Percentiles rank a stretch among this genome's conserved stretches.
Evolutionary conservation across 2,113 vertebrate genomes (phyloP).

Genomic region (Lagopus muta): DNA sequence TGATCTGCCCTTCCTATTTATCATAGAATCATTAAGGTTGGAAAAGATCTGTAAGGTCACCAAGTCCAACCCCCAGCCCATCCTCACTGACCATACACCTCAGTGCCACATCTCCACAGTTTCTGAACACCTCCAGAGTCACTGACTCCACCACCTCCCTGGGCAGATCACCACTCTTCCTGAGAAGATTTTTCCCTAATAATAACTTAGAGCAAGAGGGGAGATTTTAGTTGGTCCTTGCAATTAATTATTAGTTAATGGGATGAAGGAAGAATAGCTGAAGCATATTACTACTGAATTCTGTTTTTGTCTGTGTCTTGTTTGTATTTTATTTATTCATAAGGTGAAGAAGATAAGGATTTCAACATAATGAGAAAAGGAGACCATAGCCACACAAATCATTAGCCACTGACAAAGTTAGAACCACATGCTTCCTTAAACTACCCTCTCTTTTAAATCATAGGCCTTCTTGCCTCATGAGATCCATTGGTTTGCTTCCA

Average conservation of each 20-base stretch:
- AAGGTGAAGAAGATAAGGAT: not conserved
- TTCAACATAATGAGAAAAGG: not conserved
- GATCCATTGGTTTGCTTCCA: not conserved
- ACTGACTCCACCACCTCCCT: too few relatives aligned
- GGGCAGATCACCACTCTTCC: too few relatives aligned
- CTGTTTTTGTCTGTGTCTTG: rapidly evolving
- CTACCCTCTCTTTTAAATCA: not conserved
- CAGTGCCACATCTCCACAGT: too few relatives aligned
- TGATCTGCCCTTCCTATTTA: not conserved
- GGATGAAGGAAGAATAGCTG: not conserved
- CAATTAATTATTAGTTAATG: not conserved
- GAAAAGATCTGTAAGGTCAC: too few relatives aligned
- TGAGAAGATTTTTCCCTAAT: too few relatives aligned
- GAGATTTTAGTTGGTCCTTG: not conserved
- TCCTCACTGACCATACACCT: too few relatives aligned
- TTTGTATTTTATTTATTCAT: not conserved
- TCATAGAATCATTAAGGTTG: too few relatives aligned
- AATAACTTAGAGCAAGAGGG: not conserved
- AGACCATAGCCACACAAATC: not conserved
- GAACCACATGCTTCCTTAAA: not conserved
- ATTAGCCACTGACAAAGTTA: not conserved
- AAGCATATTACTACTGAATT: not conserved
- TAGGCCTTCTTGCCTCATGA: not conserved
- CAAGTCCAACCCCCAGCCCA: too few relatives aligned
- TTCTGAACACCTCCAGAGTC: too few relatives aligned